Conservation (phyloP, 2,888 invertebrate species). For the Coenonympha arcania region DNA sequence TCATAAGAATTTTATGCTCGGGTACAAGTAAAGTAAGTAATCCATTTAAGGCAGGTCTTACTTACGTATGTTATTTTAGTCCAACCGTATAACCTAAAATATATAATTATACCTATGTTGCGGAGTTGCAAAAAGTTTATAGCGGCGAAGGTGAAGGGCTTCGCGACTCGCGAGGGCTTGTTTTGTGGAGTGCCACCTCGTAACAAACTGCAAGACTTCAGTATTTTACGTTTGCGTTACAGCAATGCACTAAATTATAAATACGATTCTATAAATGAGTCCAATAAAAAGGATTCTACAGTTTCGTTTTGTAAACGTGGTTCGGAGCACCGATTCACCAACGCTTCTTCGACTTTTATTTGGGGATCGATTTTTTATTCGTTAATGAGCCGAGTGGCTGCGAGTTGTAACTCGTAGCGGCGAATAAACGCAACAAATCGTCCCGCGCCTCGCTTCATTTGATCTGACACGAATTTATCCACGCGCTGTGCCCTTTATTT, state of each 20-base stretch:
- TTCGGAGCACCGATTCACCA: slow-evolving; percentile 12
- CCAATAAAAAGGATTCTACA: neutral
- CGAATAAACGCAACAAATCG: slow-evolving; percentile 68
- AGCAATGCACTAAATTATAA: neutral
- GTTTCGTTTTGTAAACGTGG: neutral
- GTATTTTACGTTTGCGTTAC: neutral
- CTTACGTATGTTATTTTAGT: neutral
- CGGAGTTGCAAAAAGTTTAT: slow-evolving; percentile 16
- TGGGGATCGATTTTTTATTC: slow-evolving; percentile 36
- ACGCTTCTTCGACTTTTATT: slow-evolving; percentile 34
- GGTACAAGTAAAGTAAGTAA: neutral
- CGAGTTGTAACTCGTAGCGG: no score
- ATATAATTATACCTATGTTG: no score
- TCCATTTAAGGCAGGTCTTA: neutral
- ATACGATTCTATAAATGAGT: neutral
- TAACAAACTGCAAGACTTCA: slow-evolving; percentile 10
- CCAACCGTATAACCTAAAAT: no score
- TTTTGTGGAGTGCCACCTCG: slow-evolving; percentile 39
- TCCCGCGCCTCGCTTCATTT: slow-evolving; percentile 63
- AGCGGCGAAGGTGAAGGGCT: slow-evolving; percentile 35
- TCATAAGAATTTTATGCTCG: no score
- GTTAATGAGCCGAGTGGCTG: slow-evolving; percentile 30
- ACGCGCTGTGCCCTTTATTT: slow-evolving; percentile 66
- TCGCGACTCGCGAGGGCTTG: slow-evolving; percentile 43
- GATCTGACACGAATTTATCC: slow-evolving; percentile 74